phyloP scores from a whole-genome alignment of 2,888 invertebrate species.

The Cerceris ruficornis region DNA sequence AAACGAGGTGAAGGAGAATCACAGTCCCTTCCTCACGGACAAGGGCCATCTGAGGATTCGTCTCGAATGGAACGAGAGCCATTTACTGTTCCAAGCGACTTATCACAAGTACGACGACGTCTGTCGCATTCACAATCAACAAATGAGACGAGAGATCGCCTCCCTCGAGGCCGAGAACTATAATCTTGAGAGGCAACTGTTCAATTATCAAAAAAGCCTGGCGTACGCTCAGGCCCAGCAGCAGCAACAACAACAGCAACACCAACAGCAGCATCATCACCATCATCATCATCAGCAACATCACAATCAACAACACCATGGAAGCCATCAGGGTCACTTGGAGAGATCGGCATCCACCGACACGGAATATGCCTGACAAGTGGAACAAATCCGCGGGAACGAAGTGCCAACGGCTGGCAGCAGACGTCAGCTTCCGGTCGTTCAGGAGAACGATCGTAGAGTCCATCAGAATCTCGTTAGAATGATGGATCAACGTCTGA shows the following conservation, averaged over 20 bases:
- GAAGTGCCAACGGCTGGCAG: conserved; percentile 45
- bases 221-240: conserved; percentile 87
- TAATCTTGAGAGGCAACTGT: conserved; percentile 90
- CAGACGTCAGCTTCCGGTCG: conserved; percentile 51
- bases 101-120: conserved; percentile 93
- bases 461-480: conserved; percentile 76
- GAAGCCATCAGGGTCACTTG: conserved; percentile 73
- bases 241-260: conserved; percentile 68
- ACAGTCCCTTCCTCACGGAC: conserved; percentile 87
- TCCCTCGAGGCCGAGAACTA: conserved; percentile 93
- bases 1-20: conserved; percentile 87
- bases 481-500: conserved; percentile 77
- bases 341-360: conserved; percentile 84
- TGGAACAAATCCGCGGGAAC: conserved; percentile 72
- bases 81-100: conserved; percentile 90
- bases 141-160: conserved; percentile 91
- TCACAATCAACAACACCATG: conserved; percentile 82
- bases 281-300: conserved; percentile 82
- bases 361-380: conserved; percentile 88
- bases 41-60: conserved; percentile 89
- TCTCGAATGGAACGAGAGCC: conserved; percentile 92
- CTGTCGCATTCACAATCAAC: conserved; percentile 90
- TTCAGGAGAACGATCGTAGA: conserved; percentile 69
- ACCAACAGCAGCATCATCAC: conserved; percentile 76
- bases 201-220: conserved; percentile 91